phyloP scores from a whole-genome alignment of 2,113 vertebrate species.

The Charadrius vociferus region DNA sequence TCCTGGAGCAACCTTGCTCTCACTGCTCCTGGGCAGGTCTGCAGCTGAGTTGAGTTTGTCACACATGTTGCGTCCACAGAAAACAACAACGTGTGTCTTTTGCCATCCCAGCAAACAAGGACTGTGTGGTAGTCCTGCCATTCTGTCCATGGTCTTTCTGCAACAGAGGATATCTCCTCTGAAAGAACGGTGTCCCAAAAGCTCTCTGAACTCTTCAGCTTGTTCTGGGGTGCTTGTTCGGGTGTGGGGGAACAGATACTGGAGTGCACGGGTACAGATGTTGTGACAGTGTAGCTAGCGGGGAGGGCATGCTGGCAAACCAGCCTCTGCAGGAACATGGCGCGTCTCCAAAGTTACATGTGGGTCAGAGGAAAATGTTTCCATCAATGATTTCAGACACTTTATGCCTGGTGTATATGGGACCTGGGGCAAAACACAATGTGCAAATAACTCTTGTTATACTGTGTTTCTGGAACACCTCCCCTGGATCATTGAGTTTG shows the following conservation, averaged over 20 bases:
- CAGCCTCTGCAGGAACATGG: not conserved
- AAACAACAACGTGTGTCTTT: not conserved
- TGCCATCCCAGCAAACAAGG: rapidly evolving
- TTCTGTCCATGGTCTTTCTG: not conserved
- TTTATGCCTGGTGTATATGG: not conserved
- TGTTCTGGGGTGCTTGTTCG: not conserved
- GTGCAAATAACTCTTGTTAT: not conserved
- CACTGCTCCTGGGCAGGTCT: not conserved
- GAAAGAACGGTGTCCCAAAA: not conserved
- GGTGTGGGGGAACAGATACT: not conserved
- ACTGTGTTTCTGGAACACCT: not conserved
- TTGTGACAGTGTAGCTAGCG: not conserved
- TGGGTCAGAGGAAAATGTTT: not conserved
- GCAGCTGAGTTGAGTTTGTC: not conserved
- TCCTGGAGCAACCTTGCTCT: not conserved
- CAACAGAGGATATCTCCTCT: not conserved
- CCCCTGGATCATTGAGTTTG: not conserved
- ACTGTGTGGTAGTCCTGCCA: rapidly evolving
- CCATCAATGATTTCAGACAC: not conserved
- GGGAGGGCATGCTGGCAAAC: not conserved
- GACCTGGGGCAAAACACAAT: not conserved
- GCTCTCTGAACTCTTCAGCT: not conserved
- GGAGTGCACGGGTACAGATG: no score
- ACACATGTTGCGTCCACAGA: not conserved
- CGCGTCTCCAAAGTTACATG: rapidly evolving